These are phyloP conservation scores for Enteromius anoplus DNA, from an alignment of 2,797 vertebrate genomes.

Conservation along the genomic window DNA sequence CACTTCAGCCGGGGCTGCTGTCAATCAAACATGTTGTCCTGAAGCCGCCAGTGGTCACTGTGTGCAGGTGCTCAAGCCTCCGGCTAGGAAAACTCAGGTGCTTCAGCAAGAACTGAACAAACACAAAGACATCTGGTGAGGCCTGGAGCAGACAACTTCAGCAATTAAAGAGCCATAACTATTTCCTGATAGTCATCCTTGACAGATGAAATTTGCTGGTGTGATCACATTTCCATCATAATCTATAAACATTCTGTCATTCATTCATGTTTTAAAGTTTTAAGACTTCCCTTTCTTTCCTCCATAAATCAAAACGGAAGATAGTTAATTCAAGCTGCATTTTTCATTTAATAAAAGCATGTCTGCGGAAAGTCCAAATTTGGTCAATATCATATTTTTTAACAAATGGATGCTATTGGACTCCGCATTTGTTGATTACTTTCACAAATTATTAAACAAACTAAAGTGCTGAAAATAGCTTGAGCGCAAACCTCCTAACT, in stretches of 20 bases:
- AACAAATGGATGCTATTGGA: no score
- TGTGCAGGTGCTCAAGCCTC: conserved; percentile 59
- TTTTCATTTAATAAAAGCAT: not conserved
- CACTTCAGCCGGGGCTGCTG: conserved; percentile 56
- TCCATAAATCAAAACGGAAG: not conserved
- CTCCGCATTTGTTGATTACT: no score
- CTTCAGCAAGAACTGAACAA: conserved; percentile 64
- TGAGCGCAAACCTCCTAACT: no score
- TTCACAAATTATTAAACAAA: no score
- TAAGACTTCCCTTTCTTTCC: not conserved
- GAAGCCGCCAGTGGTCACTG: conserved; percentile 46
- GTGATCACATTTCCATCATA: not conserved
- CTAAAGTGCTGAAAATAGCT: no score
- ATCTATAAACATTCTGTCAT: not conserved
- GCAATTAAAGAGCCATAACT: not conserved
- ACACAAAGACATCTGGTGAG: conserved; percentile 57
- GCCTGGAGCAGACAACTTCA: conserved; percentile 34
- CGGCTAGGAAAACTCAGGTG: conserved; percentile 63
- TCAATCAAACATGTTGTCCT: conserved; percentile 59
- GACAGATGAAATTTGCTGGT: not conserved
- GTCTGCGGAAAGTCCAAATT: no score
- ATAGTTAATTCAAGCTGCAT: not conserved
- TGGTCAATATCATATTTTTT: no score
- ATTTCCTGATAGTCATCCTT: conserved; percentile 4
- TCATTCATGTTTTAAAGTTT: not conserved